Base-by-base conservation (phyloP, 2,797 vertebrate genomes). In the Benthosema pterotum region DNA sequence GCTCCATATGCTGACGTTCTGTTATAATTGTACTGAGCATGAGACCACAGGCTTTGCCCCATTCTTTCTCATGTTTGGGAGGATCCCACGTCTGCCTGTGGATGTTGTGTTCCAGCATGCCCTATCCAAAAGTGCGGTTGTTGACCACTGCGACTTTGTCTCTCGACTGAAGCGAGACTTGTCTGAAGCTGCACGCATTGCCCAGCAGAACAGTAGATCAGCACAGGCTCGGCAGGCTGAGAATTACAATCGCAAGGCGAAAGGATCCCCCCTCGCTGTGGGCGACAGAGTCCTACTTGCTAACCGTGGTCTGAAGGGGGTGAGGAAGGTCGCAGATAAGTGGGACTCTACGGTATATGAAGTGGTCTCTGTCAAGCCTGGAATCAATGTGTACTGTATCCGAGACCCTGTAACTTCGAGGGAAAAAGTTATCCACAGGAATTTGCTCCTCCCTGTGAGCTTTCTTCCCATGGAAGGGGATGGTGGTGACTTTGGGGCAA, bases 51-150 rank as follows among this genome's bases (percentile, higher is more conserved):
- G 42, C 14, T 58, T 46, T 19, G 38, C 42, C 3, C 55, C 32
- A 13, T 59, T 59, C 14, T 59, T 28, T 14, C 19, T 59, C 9
- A 59, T 59, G 57, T 59, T 47, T 48, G 57, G 57, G 13, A 22
- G 45, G 12, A 15, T 46, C 6, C 57, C 45, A 25, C 28, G 28
- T 32, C 28, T 32, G 28, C 28, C 28, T 32, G 28, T 32, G 5
- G 28, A 32, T 32, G 28, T 32, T 32, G 28, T 32, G 4, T 32
- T 32, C 28, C 28, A 32, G 28, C 28, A 32, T 32, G 28, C 28
- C 28, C 28, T 32, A 0, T 7, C 28, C 28, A 32, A 32, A 5
- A 32, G 28, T 32, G 28, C 28, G 5, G 28, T 32, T 32, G 28
- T 32, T 32, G 28, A 32, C 28, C 28, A 32, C 28, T 32, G 28